Evolutionary conservation across 2,113 vertebrate species (phyloP), one percentile per base, ranked within the genome.

Genomic region (Apodemus sylvaticus): DNA sequence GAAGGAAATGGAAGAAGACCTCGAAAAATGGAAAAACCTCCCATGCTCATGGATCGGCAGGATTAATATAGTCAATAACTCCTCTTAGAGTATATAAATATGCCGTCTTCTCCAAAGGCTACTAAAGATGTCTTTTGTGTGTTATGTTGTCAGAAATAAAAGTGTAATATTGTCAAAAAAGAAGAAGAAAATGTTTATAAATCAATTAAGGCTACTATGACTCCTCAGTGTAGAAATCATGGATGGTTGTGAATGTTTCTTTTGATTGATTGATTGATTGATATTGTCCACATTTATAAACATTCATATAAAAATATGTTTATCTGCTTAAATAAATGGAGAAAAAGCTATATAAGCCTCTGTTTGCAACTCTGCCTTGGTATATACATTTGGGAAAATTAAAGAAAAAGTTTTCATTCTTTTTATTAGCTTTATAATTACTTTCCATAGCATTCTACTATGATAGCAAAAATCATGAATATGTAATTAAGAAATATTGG

Each of bases 401-500:
- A 29, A 55, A 85, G 95, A 96, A 95, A 97, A 96, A 55, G 45
- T 96, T 96, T 97, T 97, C 93, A 94, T 89, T 97, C 51, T 66
- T 98, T 97, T 98, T 98, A 98, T 98, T 97, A 98, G 93, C 89
- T 87, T 51, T 90, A 45, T 98, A 97, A 98, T 98, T 98, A 98
- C 97, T 98, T 98, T 98, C 97, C 95, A 90, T 79, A 90, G 92
- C 95, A 66, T 97, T 98, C 86, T 97, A 97, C 97, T 97, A 96
- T 96, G 98, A 95, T 93, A 98, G 96, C 89, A 98, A 86, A 98
- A 98, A 97, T 92, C 96, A 96, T 98, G 91, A 96, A 98, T 95
- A 98, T 97, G 96, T 98, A 98, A 98, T 98, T 98, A 98, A 98
- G 97, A 98, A 97, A 98, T 98, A 97, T 96, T 98, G 91, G 93